Evolutionary conservation across 1,140 invertebrate species (phyloP).

Genomic region (Reticulitermes speratus): DNA sequence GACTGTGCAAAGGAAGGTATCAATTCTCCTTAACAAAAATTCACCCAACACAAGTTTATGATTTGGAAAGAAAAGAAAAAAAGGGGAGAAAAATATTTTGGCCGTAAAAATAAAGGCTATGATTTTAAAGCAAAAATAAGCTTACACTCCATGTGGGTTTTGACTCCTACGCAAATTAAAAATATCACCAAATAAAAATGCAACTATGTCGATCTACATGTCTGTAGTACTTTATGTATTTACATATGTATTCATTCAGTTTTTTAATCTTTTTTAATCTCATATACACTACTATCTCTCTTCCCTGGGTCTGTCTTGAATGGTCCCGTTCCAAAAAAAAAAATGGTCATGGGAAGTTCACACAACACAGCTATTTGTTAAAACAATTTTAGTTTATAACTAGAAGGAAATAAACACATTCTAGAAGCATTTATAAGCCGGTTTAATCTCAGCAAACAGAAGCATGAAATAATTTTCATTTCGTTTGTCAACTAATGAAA

Average conservation of each 20-base stretch:
- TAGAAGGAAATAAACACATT: not conserved
- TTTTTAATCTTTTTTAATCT: not conserved
- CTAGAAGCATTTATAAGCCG: not conserved
- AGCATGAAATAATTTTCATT: not conserved
- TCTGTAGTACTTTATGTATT: not conserved
- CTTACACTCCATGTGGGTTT: conserved; percentile 2
- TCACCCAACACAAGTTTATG: not conserved
- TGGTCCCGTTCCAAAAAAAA: not conserved
- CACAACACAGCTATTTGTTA: conserved; percentile 13
- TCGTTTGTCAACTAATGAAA: not conserved
- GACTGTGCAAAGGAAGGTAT: conserved; percentile 15
- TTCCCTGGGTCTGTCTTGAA: not conserved
- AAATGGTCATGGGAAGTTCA: not conserved
- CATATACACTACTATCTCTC: not conserved
- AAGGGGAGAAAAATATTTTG: not conserved
- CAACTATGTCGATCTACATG: not conserved
- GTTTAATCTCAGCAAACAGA: conserved; percentile 5
- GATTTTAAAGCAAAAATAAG: not conserved
- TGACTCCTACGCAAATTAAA: conserved; percentile 7
- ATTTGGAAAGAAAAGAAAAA: not conserved
- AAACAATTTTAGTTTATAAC: not conserved
- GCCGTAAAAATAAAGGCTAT: not conserved
- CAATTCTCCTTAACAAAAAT: conserved; percentile 12
- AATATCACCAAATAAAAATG: not conserved
- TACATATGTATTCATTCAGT: not conserved